Base-by-base conservation (phyloP, 2,113 vertebrate species). In the Tenebrosternarchus preto region DNA sequence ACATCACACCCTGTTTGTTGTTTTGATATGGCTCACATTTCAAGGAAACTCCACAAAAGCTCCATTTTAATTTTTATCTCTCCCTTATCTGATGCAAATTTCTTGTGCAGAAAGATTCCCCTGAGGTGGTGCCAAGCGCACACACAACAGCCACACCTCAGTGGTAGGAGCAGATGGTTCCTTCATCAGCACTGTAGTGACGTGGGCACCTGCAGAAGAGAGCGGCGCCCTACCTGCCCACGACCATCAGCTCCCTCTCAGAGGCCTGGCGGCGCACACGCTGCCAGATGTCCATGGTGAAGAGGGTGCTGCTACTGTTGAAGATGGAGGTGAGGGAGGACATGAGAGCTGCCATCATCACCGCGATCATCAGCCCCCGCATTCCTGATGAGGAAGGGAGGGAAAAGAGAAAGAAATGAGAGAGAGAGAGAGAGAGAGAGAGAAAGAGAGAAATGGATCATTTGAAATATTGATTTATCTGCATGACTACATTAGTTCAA, bases 271-370 rank as follows among this genome's bases (percentile, higher is more conserved):
- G 92, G 64, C 94, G 92, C 50, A 94, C 60, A 5, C 85, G 91
- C 78, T 93, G 92, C 94, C 97, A 99, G 72, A 99, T 93, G 63
- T 99, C 97, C 22, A 98, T 90, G 4, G 96, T 93, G 0, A 99
- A 98, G 71, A 99, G 91, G 0, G 96, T 97, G 88, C 96, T 94
- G 88, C 97, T 98, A 88, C 98, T 99, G 86, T 99, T 99, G 90
- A 99, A 99, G 85, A 96, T 95, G 55, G 96, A 99, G 63, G 97
- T 98, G 85, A 99, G 94, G 15, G 97, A 98, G 9, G 96, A 98
- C 97, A 99, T 98, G 83, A 99, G 91, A 27, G 97, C 96, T 0
- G 97, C 96, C 91, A 98, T 92, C 87, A 99, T 95, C 76, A 98
- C 96, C 0, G 98, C 97, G 1, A 99, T 91, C 98, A 99, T 98